Evolutionary conservation across 2,888 invertebrate genomes (phyloP).

Genomic region (Cryptocheilus praepositus): DNA sequence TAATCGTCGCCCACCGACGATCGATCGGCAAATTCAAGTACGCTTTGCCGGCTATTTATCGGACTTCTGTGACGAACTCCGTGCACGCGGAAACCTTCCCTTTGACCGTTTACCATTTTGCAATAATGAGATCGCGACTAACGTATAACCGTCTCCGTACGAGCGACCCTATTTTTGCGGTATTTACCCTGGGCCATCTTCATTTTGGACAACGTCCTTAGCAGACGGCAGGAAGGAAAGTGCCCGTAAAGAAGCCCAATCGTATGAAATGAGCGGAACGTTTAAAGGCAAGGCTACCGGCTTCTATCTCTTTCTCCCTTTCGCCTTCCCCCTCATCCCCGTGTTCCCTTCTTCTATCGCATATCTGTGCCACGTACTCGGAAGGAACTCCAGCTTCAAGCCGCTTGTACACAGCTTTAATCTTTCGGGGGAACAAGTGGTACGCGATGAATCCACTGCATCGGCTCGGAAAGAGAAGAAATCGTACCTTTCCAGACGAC

Average conservation of each 20-base stretch:
- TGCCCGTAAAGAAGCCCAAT: conserved; percentile 21
- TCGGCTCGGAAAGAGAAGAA: conserved; percentile 5
- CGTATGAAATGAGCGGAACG: conserved; percentile 30
- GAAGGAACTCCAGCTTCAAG: conserved; percentile 2
- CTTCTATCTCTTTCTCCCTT: neutral
- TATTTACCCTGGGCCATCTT: conserved; percentile 26
- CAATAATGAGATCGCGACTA: conserved; percentile 40
- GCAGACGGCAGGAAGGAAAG: conserved; percentile 14
- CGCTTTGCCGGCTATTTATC: too few relatives aligned
- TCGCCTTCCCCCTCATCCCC: neutral
- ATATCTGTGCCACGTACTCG: conserved; percentile 6
- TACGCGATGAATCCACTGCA: conserved; percentile 18
- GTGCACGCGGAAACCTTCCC: too few relatives aligned
- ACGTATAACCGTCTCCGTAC: conserved; percentile 27
- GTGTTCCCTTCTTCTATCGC: too few relatives aligned
- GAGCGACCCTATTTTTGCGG: conserved; percentile 23
- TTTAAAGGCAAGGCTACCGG: neutral
- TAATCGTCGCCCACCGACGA: too few relatives aligned
- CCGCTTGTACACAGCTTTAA: conserved; percentile 22
- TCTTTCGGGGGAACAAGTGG: conserved; percentile 19
- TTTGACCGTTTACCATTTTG: too few relatives aligned
- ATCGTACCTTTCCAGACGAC: conserved; percentile 20
- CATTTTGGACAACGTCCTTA: conserved; percentile 13
- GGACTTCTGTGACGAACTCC: too few relatives aligned
- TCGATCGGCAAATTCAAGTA: too few relatives aligned